These are phyloP conservation scores for Choristoneura rosaceana DNA, from an alignment of 2,888 invertebrate species.

Conservation along the genomic window DNA sequence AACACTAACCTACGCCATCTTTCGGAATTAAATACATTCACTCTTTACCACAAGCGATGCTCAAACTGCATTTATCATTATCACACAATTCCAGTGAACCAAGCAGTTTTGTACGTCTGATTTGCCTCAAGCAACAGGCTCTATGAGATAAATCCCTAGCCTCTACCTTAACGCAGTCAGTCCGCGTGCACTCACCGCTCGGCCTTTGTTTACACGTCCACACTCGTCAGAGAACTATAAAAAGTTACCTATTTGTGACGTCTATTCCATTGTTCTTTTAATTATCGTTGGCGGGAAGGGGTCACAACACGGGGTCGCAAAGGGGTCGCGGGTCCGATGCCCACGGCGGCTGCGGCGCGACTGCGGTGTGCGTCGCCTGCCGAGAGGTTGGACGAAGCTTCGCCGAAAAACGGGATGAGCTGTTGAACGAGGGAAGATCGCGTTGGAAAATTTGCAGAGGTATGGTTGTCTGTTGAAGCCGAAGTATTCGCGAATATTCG, in stretches of 20 bases:
- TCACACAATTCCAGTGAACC: not conserved
- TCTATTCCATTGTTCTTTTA: conserved; percentile 71
- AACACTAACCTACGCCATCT: not conserved
- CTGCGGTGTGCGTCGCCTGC: conserved; percentile 24
- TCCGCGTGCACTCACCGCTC: conserved; percentile 1
- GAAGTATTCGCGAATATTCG: too few species aligned
- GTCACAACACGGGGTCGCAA: not conserved
- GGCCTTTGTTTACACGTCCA: not conserved
- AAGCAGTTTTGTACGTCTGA: not conserved
- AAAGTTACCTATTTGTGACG: conserved; percentile 70
- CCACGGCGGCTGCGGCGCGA: conserved; percentile 41
- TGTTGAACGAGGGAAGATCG: not conserved
- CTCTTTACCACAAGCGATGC: not conserved
- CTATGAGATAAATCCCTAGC: conserved; percentile 37
- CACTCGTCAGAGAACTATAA: conserved; percentile 48
- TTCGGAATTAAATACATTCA: too few species aligned
- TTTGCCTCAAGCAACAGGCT: conserved; percentile 45
- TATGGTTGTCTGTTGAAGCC: not conserved
- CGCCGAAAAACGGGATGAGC: conserved; percentile 11
- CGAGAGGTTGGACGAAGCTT: conserved; percentile 9
- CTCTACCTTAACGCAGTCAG: conserved; percentile 15
- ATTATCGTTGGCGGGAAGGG: conserved; percentile 62
- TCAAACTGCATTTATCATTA: not conserved
- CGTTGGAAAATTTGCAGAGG: not conserved
- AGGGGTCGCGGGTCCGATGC: conserved; percentile 19